phyloP scores from a whole-genome alignment of 2,113 vertebrate genomes.

The Phoxinus phoxinus region DNA sequence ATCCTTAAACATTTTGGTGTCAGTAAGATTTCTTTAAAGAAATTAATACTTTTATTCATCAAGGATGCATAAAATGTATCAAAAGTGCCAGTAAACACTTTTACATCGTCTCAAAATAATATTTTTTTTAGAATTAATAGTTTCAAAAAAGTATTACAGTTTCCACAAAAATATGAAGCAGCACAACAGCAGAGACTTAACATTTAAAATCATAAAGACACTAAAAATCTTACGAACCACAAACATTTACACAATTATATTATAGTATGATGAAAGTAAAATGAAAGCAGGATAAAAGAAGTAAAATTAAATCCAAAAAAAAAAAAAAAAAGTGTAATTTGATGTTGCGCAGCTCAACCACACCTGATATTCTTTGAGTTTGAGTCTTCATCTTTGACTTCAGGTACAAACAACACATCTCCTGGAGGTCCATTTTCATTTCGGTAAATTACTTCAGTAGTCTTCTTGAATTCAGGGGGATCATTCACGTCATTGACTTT shows the following conservation, averaged over 20 bases:
- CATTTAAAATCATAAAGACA: too few species aligned
- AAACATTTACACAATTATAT: too few species aligned
- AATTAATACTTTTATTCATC: not conserved
- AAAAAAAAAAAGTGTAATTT: not conserved
- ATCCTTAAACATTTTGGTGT: not conserved
- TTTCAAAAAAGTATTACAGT: too few species aligned
- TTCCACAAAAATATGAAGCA: too few species aligned
- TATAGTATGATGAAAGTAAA: not conserved
- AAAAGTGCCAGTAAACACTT: not conserved
- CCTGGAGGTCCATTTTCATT: slow-evolving; percentile 74
- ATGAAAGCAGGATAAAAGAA: not conserved
- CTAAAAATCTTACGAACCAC: too few species aligned
- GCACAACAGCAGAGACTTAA: too few species aligned
- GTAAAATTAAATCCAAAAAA: not conserved
- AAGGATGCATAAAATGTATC: not conserved
- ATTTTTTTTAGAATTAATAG: too few species aligned
- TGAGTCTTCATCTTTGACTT: slow-evolving; percentile 68
- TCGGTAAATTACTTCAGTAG: not conserved
- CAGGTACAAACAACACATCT: slow-evolving; percentile 63
- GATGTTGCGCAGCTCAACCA: not conserved
- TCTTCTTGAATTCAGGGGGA: slow-evolving; percentile 70
- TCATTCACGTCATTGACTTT: slow-evolving; percentile 69
- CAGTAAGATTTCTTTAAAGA: not conserved
- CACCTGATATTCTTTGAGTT: slow-evolving; percentile 60
- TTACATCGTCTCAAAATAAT: too few species aligned